phyloP scores from a whole-genome alignment of 1,140 invertebrate species.

The Antheraea mylitta region DNA sequence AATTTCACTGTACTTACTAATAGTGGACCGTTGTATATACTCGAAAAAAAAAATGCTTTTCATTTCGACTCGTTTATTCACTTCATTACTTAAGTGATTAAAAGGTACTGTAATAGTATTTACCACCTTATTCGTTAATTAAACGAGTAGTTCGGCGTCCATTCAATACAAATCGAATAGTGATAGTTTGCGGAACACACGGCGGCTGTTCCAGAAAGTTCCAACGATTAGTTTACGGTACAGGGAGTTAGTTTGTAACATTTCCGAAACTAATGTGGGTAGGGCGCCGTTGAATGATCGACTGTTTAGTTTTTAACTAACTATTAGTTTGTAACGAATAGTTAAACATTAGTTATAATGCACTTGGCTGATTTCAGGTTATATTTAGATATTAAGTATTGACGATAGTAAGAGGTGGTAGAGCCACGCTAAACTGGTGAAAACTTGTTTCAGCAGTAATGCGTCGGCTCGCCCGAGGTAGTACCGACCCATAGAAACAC shows the following conservation, averaged over 20 bases:
- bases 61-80: background rate
- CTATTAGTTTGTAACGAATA: background rate
- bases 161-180: constrained; percentile 1
- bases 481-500: no score
- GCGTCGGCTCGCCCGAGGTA: no score
- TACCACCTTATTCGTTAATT: background rate
- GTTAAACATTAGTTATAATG: background rate
- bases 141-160: background rate
- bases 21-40: no score
- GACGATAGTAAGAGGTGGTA: no score
- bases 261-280: constrained; percentile 17
- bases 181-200: background rate
- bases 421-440: no score
- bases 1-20: no score
- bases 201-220: constrained; percentile 3
- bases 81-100: background rate
- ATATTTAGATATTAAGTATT: background rate
- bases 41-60: no score
- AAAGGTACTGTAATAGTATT: background rate
- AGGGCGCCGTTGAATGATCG: constrained; percentile 9
- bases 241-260: constrained; percentile 11
- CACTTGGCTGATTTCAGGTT: background rate
- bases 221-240: constrained; percentile 14
- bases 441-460: no score
- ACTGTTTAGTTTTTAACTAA: constrained; percentile 15